A percentile compares a stretch with the other conserved stretches of the same genome.
Conservation (phyloP, 2,888 invertebrate genomes). For the Plebejus argus region DNA sequence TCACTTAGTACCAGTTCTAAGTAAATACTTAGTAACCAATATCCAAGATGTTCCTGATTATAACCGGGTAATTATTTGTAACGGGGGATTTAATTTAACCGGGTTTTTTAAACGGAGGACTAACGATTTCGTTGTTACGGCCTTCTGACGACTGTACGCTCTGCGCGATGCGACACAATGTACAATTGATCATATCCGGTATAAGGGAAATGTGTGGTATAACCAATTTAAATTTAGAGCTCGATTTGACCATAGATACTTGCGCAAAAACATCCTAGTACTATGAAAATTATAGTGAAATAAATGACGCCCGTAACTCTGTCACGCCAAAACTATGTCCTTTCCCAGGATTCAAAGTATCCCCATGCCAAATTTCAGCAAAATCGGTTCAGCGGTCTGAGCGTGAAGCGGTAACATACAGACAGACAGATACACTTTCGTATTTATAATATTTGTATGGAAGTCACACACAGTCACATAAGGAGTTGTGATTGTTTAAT, state of each 20-base stretch:
- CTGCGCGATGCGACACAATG: slow-evolving; percentile 58
- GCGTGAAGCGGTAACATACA: too few relatives aligned
- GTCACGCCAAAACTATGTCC: too few relatives aligned
- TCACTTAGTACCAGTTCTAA: background rate
- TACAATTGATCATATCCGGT: slow-evolving; percentile 79
- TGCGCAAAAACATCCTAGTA: slow-evolving; percentile 38
- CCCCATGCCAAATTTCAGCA: too few relatives aligned
- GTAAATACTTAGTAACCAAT: background rate
- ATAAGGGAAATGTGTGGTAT: slow-evolving; percentile 77
- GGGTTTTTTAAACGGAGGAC: slow-evolving; percentile 35
- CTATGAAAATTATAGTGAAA: background rate
- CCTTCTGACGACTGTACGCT: slow-evolving; percentile 58
- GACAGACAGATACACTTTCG: too few relatives aligned
- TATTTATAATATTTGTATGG: too few relatives aligned
- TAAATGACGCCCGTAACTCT: too few relatives aligned
- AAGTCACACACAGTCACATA: too few relatives aligned
- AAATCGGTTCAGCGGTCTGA: too few relatives aligned
- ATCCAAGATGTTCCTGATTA: background rate
- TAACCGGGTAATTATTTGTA: background rate
- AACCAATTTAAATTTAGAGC: slow-evolving; percentile 76
- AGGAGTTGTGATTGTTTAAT: too few relatives aligned
- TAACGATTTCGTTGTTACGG: slow-evolving; percentile 52
- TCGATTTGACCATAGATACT: slow-evolving; percentile 66
- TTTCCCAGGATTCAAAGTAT: too few relatives aligned
- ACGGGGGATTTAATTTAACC: background rate